Percentiles rank a stretch among this genome's conserved stretches.
Evolutionary conservation across 2,888 invertebrate genomes (phyloP).

Genomic region (Homarus gammarus): DNA sequence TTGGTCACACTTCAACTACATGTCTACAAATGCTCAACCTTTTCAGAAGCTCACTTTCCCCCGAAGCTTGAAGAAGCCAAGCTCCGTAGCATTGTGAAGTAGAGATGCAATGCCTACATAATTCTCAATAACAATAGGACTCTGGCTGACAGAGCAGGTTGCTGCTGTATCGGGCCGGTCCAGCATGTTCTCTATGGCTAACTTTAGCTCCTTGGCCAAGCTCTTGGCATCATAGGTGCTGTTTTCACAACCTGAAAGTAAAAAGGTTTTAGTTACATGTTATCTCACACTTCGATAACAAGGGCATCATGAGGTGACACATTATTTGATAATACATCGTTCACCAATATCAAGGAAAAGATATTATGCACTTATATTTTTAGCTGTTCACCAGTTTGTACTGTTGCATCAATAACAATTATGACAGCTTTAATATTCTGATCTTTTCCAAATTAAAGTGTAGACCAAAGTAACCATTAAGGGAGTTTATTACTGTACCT

Average conservation of each 20-base stretch:
- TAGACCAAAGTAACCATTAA: too few relatives aligned
- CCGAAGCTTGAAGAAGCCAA: constrained; percentile 92
- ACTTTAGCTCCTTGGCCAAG: constrained; percentile 83
- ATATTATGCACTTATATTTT: too few relatives aligned
- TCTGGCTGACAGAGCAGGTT: constrained; percentile 82
- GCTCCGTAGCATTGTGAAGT: constrained; percentile 88
- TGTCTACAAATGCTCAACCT: constrained; percentile 32
- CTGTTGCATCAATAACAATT: too few relatives aligned
- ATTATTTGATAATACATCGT: too few relatives aligned
- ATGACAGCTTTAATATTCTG: too few relatives aligned
- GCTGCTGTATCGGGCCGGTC: constrained; percentile 78
- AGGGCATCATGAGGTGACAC: too few relatives aligned
- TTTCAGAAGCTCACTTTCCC: constrained; percentile 89
- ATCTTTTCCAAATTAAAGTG: too few relatives aligned
- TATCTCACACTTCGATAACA: too few relatives aligned
- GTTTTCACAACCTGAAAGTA: constrained; percentile 78
- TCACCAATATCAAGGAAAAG: too few relatives aligned
- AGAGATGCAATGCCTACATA: constrained; percentile 89
- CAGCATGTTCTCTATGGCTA: constrained; percentile 81
- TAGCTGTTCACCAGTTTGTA: too few relatives aligned
- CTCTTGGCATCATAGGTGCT: constrained; percentile 83
- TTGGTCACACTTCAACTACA: constrained; percentile 19
- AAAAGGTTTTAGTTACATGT: too few relatives aligned
- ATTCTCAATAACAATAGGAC: constrained; percentile 88
- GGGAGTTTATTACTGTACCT: too few relatives aligned